Conservation (phyloP, 2,797 vertebrate genomes). For the Sebastes goodei region DNA sequence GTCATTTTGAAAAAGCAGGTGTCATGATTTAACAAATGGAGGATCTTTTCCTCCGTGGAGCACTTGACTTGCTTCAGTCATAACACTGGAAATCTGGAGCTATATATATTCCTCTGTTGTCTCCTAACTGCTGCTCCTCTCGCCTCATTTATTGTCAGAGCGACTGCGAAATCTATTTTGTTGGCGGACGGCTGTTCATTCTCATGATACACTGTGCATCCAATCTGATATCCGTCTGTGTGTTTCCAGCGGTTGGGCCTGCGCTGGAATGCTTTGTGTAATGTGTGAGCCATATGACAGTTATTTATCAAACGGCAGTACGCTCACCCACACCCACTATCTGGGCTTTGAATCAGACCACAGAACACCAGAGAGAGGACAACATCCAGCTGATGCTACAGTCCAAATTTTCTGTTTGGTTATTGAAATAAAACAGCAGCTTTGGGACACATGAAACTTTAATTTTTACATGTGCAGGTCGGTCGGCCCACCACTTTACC, state of each 20-base stretch:
- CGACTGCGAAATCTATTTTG: constrained; percentile 36
- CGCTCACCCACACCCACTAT: constrained; percentile 37
- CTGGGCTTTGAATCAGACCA: constrained; percentile 64
- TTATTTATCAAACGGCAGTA: constrained; percentile 57
- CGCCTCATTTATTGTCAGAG: constrained; percentile 46
- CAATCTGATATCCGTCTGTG: constrained; percentile 55
- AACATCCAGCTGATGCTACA: constrained; percentile 41
- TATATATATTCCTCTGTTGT: constrained; percentile 12
- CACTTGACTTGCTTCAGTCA: constrained; percentile 49
- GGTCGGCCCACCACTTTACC: background rate
- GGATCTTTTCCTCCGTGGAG: constrained; percentile 7
- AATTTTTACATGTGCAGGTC: background rate
- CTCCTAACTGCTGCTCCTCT: constrained; percentile 36
- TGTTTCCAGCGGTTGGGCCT: constrained; percentile 45
- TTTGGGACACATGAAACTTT: constrained; percentile 13
- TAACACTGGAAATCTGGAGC: constrained; percentile 44
- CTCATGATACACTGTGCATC: constrained; percentile 20
- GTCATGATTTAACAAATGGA: constrained; percentile 28
- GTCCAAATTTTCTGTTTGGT: constrained; percentile 11
- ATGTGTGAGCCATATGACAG: constrained; percentile 71
- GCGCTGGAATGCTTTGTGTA: constrained; percentile 56
- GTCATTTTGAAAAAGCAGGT: constrained; percentile 1
- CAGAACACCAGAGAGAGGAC: constrained; percentile 27
- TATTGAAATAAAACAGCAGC: constrained; percentile 41
- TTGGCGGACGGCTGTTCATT: constrained; percentile 33